These are phyloP conservation scores for Myotis planiceps DNA, from an alignment of 2,797 vertebrate species.

Conservation along the genomic window DNA sequence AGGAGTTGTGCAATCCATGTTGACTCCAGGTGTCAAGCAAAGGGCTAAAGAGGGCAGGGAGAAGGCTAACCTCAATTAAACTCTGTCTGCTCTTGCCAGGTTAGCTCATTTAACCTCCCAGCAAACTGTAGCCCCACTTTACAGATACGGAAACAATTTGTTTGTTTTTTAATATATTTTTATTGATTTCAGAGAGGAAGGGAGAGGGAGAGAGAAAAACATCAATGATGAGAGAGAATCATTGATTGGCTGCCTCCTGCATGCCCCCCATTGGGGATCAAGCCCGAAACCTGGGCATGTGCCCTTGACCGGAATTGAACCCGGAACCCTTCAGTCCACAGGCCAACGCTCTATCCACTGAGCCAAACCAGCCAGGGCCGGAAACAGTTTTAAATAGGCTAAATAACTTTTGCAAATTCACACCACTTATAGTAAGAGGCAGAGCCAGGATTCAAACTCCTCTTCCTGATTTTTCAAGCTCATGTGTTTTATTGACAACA, in stretches of 20 bases:
- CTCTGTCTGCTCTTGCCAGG: neutral
- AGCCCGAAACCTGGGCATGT: too few species aligned
- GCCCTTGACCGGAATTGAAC: too few species aligned
- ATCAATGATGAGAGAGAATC: too few species aligned
- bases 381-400: neutral
- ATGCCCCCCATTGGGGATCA: too few species aligned
- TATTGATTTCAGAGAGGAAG: too few species aligned
- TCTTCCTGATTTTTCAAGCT: neutral
- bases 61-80: neutral
- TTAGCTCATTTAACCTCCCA: neutral
- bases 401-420: neutral
- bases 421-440: neutral
- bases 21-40: neutral
- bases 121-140: neutral
- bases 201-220: too few species aligned
- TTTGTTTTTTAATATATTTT: too few species aligned
- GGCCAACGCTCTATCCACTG: too few species aligned
- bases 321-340: too few species aligned
- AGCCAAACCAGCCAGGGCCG: too few species aligned
- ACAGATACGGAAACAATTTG: neutral
- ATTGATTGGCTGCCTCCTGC: too few species aligned
- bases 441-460: neutral
- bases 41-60: neutral
- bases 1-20: neutral
- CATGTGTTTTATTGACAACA: neutral